Conservation (phyloP, 2,113 vertebrate genomes). For the Theristicus caerulescens region DNA sequence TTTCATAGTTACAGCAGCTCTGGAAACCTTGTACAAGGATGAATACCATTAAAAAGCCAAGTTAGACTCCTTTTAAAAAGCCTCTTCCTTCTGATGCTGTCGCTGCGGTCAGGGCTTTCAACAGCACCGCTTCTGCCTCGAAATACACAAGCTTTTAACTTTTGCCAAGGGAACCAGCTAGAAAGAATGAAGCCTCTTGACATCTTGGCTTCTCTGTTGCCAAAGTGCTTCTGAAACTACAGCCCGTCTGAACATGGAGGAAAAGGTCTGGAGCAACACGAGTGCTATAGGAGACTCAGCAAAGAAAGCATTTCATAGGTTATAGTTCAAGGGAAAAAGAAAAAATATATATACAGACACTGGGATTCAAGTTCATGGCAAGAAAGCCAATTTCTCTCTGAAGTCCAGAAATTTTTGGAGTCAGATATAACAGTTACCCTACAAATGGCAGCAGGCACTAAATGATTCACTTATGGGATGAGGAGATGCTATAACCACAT, state of each 20-base stretch:
- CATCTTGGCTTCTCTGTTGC: not conserved
- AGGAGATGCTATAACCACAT: not conserved
- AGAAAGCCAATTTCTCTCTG: not conserved
- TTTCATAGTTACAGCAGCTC: not conserved
- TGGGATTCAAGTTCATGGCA: not conserved
- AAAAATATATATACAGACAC: rapidly evolving
- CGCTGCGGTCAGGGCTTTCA: conserved; percentile 16
- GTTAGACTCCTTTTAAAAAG: not conserved
- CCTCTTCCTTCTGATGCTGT: conserved; percentile 30
- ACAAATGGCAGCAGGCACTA: not conserved
- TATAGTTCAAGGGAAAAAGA: not conserved
- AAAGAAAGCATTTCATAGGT: not conserved
- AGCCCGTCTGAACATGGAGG: not conserved
- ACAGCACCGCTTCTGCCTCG: not conserved
- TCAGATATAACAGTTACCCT: too few relatives aligned
- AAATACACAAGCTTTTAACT: conserved; percentile 42
- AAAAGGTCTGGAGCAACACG: not conserved
- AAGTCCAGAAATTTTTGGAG: not conserved
- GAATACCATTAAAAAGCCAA: conserved; percentile 11
- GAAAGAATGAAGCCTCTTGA: not conserved
- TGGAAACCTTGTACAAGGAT: not conserved
- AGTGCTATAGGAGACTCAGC: not conserved
- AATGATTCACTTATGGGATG: not conserved
- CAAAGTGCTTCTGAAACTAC: not conserved
- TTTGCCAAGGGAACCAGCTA: not conserved